A percentile compares a stretch with the other conserved stretches of the same genome.
These are phyloP conservation scores for Pachyuromys duprasi DNA, from an alignment of 2,797 vertebrate species.

Conservation along the genomic window DNA sequence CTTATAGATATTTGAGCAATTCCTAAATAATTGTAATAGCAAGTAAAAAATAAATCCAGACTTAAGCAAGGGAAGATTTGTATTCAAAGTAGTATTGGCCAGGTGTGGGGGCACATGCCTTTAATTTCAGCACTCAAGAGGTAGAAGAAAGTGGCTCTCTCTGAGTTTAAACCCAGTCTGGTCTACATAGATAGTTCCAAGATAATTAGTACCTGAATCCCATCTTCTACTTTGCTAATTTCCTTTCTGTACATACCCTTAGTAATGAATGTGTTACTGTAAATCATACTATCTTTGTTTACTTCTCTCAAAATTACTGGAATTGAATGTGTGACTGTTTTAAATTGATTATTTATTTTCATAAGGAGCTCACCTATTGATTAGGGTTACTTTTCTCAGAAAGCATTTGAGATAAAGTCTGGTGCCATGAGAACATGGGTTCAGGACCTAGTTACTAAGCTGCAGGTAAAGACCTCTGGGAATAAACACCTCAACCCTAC, in stretches of 20 bases:
- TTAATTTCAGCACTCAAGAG: not conserved
- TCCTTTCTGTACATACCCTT: not conserved
- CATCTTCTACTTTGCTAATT: not conserved
- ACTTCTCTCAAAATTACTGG: not conserved
- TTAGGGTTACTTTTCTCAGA: not conserved
- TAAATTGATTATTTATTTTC: not conserved
- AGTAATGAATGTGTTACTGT: not conserved
- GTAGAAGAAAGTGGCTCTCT: not conserved
- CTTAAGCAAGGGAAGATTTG: not conserved
- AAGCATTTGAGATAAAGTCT: not conserved
- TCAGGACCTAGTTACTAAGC: not conserved
- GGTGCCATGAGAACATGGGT: too few species aligned
- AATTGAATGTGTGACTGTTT: not conserved
- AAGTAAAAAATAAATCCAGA: constrained; percentile 15
- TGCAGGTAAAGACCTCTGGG: not conserved
- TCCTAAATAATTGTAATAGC: not conserved
- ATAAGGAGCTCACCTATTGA: not conserved
- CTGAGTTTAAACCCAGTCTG: not conserved
- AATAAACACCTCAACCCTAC: not conserved
- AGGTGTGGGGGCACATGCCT: not conserved
- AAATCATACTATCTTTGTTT: not conserved
- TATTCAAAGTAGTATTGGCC: not conserved
- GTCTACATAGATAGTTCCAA: not conserved
- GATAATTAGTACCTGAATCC: too few species aligned
- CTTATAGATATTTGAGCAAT: not conserved